Conservation (phyloP, 30 jellyfish, hydroid and myxozoan species). For the Catostylus mosaicus region DNA sequence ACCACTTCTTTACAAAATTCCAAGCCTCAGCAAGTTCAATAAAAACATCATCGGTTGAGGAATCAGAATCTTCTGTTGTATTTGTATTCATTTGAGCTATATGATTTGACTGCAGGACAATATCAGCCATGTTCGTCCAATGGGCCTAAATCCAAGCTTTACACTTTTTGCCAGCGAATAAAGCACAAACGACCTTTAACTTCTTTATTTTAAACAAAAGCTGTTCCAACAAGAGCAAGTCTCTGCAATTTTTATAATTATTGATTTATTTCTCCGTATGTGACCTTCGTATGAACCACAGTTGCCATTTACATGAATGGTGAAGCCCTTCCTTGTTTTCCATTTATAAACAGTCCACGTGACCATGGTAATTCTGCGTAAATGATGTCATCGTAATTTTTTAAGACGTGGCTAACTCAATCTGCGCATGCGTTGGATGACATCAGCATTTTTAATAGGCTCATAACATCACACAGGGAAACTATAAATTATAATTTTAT, state of each 20-base stretch:
- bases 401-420: slow-evolving; percentile 28
- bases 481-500: too few species aligned
- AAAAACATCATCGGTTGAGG: slow-evolving; percentile 56
- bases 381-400: slow-evolving; percentile 63
- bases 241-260: too few species aligned
- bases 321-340: not conserved
- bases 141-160: too few species aligned
- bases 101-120: slow-evolving; percentile 32
- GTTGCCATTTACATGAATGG: too few species aligned
- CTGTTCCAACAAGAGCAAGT: too few species aligned
- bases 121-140: slow-evolving; percentile 13
- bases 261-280: too few species aligned
- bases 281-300: too few species aligned
- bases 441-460: too few species aligned
- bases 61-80: slow-evolving; percentile 57
- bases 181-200: too few species aligned
- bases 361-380: slow-evolving; percentile 12
- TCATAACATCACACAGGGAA: too few species aligned
- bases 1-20: slow-evolving; percentile 67
- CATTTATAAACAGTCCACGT: slow-evolving; percentile 8
- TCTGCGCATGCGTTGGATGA: slow-evolving; percentile 42
- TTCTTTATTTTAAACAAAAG: too few species aligned
- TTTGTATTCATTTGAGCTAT: slow-evolving; percentile 23
- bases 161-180: too few species aligned
- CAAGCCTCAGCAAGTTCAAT: slow-evolving; percentile 55